phyloP scores from a whole-genome alignment of 1,140 invertebrate species.

The Streblospio benedicti region DNA sequence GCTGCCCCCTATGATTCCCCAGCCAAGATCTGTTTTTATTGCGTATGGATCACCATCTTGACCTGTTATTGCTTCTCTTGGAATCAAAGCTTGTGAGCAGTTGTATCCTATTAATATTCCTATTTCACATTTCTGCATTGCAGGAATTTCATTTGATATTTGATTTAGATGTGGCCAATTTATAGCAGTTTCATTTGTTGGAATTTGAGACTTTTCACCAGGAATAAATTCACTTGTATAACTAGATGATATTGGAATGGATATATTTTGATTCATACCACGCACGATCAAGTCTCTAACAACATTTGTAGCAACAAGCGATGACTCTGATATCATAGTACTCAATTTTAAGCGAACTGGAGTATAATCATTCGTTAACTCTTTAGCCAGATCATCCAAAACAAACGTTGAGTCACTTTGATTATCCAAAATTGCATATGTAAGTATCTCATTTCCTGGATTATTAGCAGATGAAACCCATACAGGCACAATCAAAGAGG shows the following conservation, averaged over 20 bases:
- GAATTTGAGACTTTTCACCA: conserved; percentile 1
- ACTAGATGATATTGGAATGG: not conserved
- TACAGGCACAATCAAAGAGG: conserved; percentile 7
- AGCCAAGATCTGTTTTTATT: not conserved
- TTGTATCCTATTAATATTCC: conserved; percentile 5
- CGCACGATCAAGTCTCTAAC: not conserved
- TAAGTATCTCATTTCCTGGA: no score
- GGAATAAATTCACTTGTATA: conserved; percentile 1
- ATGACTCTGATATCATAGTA: no score
- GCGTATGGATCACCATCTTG: not conserved
- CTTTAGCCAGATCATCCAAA: not conserved
- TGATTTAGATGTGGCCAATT: conserved; percentile 2
- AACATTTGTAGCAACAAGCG: no score
- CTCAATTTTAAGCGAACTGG: no score
- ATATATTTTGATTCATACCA: not conserved
- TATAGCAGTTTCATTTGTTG: conserved; percentile 2
- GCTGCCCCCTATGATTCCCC: not conserved
- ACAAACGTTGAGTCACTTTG: conserved; percentile 2
- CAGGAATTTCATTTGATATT: not conserved
- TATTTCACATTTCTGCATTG: conserved; percentile 10
- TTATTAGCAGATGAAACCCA: not conserved
- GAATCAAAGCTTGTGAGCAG: conserved; percentile 1
- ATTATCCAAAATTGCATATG: conserved; percentile 1
- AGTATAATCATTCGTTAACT: no score
- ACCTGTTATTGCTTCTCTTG: not conserved